Percentiles rank a stretch among this genome's conserved stretches.
Conservation (phyloP, 2,797 vertebrate genomes). For the Discoglossus pictus region DNA sequence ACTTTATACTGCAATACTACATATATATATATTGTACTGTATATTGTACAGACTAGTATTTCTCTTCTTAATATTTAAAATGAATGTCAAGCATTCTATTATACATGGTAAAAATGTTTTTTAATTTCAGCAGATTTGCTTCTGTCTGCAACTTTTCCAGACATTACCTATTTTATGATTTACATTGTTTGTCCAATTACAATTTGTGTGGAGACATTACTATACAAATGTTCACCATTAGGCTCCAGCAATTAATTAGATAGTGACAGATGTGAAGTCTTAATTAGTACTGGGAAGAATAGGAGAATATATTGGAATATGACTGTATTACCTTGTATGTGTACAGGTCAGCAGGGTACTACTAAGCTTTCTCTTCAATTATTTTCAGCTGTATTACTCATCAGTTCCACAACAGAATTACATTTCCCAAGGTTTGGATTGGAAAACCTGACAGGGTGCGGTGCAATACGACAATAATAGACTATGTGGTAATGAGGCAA, state of each 20-base stretch:
- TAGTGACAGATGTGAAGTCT: constrained; percentile 9
- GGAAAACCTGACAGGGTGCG: constrained; percentile 18
- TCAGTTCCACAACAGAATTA: constrained; percentile 21
- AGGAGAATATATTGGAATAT: not conserved
- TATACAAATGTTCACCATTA: not conserved
- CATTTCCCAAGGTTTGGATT: constrained; percentile 23
- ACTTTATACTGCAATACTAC: no score
- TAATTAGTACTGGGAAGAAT: constrained; percentile 13
- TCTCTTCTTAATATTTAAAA: no score
- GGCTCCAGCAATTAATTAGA: constrained; percentile 1
- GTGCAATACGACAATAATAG: constrained; percentile 6
- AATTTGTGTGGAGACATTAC: no score
- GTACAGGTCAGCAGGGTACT: not conserved
- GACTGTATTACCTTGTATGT: not conserved
- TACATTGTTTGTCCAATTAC: no score
- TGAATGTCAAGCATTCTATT: no score
- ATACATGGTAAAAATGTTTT: no score
- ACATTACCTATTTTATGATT: no score
- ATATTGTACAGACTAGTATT: no score
- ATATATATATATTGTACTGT: no score
- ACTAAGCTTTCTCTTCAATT: constrained; percentile 8
- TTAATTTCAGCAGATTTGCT: no score
- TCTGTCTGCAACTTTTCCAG: no score
- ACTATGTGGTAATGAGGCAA: constrained; percentile 24
- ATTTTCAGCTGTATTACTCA: constrained; percentile 22